These are phyloP conservation scores for Dexiosoma caninum DNA, from an alignment of 2,888 invertebrate genomes.

Conservation along the genomic window DNA sequence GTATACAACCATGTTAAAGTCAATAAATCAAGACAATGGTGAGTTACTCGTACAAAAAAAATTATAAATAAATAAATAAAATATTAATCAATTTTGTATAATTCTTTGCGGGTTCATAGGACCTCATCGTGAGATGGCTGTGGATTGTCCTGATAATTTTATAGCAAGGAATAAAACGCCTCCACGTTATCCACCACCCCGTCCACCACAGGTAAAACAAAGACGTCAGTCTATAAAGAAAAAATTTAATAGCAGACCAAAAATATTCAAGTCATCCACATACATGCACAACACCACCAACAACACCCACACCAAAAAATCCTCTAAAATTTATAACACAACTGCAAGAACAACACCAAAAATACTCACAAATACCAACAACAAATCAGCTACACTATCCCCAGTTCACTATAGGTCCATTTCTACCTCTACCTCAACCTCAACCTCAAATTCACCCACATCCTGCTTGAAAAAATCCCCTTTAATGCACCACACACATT, in stretches of 20 bases:
- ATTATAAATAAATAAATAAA: too few species aligned
- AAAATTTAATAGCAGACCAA: conserved; percentile 41
- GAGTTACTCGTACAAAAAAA: conserved; percentile 63
- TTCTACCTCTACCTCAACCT: conserved; percentile 27
- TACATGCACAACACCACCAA: conserved; percentile 19
- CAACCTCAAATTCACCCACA: conserved; percentile 36
- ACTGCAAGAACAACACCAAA: neutral
- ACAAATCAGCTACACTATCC: conserved; percentile 24
- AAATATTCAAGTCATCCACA: conserved; percentile 21
- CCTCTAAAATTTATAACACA: neutral
- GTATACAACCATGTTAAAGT: conserved; percentile 84
- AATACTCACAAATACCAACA: neutral
- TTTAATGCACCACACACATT: neutral
- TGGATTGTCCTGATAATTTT: conserved; percentile 97
- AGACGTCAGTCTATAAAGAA: conserved; percentile 37
- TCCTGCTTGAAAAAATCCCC: conserved; percentile 39
- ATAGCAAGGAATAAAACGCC: conserved; percentile 93
- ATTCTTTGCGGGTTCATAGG: conserved; percentile 75
- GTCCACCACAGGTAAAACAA: conserved; percentile 81
- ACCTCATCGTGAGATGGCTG: conserved; percentile 98
- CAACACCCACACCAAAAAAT: conserved; percentile 4
- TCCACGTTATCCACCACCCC: conserved; percentile 91
- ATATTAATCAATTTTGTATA: too few species aligned
- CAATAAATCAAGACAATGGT: conserved; percentile 82
- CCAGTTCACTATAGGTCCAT: conserved; percentile 21